These are phyloP conservation scores for Phengaris arion DNA, from an alignment of 2,888 invertebrate species.

Conservation along the genomic window DNA sequence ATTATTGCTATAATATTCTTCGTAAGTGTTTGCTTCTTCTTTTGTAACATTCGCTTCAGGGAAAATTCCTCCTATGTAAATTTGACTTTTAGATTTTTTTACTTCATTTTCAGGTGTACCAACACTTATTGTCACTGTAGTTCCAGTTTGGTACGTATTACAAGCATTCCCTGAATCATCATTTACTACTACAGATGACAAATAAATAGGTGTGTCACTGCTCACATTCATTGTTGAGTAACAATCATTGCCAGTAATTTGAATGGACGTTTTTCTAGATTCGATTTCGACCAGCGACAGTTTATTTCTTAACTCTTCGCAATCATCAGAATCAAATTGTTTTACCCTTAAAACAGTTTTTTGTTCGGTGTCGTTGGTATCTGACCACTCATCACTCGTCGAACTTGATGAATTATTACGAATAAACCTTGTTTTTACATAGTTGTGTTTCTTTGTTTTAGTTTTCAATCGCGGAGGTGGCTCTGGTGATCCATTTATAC, in stretches of 20 bases:
- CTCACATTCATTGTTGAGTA: constrained; percentile 87
- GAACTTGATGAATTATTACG: constrained; percentile 71
- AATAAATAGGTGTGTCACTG: constrained; percentile 84
- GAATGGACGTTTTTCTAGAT: constrained; percentile 83
- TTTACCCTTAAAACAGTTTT: constrained; percentile 68
- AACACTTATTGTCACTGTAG: constrained; percentile 82
- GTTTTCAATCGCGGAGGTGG: constrained; percentile 70
- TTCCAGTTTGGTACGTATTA: constrained; percentile 75
- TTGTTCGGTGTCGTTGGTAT: constrained; percentile 71
- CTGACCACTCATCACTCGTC: constrained; percentile 76
- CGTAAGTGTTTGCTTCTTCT: constrained; percentile 62
- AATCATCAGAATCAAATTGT: constrained; percentile 75
- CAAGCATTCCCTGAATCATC: constrained; percentile 72
- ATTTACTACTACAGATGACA: constrained; percentile 86
- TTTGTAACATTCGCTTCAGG: constrained; percentile 50
- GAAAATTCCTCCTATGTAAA: constrained; percentile 70
- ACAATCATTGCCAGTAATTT: constrained; percentile 86
- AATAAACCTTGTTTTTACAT: constrained; percentile 73
- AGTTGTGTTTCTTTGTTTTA: constrained; percentile 71
- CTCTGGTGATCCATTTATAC: constrained; percentile 70
- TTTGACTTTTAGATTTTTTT: constrained; percentile 73
- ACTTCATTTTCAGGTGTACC: constrained; percentile 72
- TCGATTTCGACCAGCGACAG: constrained; percentile 59
- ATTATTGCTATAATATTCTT: constrained; percentile 63
- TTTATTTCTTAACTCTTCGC: constrained; percentile 50